Base-by-base conservation (phyloP, 1,140 invertebrate species). In the Nixonia krombeini region DNA sequence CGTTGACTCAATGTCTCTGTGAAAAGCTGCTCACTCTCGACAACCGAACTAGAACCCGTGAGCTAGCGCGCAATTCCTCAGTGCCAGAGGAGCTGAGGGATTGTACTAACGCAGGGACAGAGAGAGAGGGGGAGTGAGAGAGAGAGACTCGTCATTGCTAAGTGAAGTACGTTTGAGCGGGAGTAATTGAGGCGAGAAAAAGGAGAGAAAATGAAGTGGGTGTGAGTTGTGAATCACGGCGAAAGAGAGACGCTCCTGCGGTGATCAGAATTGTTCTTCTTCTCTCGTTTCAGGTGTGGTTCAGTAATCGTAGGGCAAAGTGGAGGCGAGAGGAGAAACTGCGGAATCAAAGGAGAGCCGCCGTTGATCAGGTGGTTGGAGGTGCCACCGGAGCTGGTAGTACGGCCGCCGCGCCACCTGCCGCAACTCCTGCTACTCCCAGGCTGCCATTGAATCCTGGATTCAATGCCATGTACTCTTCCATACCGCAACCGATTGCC, bases 271-370 rank as follows among this genome's bases (percentile, higher is more conserved):
- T 59, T 49, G 38, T 59, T 51, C 21, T 33, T 13, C 15, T 47
- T 61, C 51, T 29, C 18, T 41, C 49, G 74, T 80, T 78, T 64
- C 86, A 97, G 94, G 96, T 99, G 42, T 99, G 97, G 97, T 99
- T 99, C 88, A 97, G 95, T 57, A 99, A 99, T 87, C 90, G 97
- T 49, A 89, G 98, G 58, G 98, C 97, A 50, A 99, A 99, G 89
- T 99, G 96, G 96, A 89, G 97, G 64, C 90, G 98, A 29, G 98
- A 99, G 85, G 97, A 99, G 85, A 99, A 99, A 87, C 88, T 98
- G 65, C 89, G 96, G 38, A 96, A 93, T 80, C 95, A 97, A 86
- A 86, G 94, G 45, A 89, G 93, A 53, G 88, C 87, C 62, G 91
- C 87, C 33, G 89, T 89, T 28, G 80, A 82, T 83, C 86, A 85